Evolutionary conservation across 2,797 vertebrate species (phyloP).

Genomic region (Florisuga fusca): DNA sequence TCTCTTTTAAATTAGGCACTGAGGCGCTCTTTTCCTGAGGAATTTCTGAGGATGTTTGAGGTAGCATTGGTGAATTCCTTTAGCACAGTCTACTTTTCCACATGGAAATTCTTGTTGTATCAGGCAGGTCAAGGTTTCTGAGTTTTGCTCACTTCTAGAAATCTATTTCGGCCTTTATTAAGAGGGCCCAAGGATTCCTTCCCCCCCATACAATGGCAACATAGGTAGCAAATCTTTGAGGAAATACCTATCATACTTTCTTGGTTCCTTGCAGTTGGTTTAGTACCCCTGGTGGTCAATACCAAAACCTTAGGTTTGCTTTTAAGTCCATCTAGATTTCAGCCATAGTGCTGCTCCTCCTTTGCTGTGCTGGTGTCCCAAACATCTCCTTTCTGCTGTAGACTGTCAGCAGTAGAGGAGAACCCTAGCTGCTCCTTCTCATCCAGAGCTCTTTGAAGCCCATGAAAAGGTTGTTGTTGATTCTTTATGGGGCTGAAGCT

Average conservation of each 20-base stretch:
- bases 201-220: not conserved
- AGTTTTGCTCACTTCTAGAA: not conserved
- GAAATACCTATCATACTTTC: not conserved
- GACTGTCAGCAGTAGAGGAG: not conserved
- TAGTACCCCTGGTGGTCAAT: not conserved
- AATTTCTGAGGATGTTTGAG: slow-evolving; percentile 20
- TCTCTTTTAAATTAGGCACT: not conserved
- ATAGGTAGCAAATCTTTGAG: not conserved
- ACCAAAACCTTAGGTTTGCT: not conserved
- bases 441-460: not conserved
- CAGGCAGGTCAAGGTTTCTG: not conserved
- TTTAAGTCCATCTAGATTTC: not conserved
- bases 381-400: not conserved
- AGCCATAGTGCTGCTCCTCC: not conserved
- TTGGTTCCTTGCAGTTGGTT: not conserved
- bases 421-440: not conserved
- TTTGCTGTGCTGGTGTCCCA: not conserved
- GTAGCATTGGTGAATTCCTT: not conserved
- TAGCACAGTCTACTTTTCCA: not conserved
- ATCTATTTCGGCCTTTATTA: not conserved
- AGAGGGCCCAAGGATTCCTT: not conserved
- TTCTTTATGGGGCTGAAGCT: not conserved
- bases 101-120: not conserved
- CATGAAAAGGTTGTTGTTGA: not conserved
- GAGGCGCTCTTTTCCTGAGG: not conserved